These are phyloP conservation scores for Chondrilla cf. caribensis DNA, from an alignment of 37 sponge, comb jelly and placozoan species.

Conservation along the genomic window DNA sequence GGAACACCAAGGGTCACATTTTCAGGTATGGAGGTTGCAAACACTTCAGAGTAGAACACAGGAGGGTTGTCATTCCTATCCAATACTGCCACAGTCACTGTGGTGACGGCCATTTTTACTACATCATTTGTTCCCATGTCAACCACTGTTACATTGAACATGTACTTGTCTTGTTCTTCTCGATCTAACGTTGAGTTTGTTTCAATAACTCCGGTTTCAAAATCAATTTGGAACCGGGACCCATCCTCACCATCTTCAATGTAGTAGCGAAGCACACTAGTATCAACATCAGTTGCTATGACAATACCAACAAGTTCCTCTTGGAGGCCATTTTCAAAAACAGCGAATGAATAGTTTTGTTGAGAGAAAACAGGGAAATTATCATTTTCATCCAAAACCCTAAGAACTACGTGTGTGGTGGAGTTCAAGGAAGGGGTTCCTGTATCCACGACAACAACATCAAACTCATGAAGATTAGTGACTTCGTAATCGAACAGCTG, in stretches of 20 bases:
- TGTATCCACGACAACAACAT: constrained; percentile 23
- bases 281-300: constrained; percentile 52
- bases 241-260: constrained; percentile 37
- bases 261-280: constrained; percentile 37
- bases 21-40: constrained; percentile 33
- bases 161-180: constrained; percentile 15
- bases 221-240: constrained; percentile 41
- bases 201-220: background rate
- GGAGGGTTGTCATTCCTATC: constrained; percentile 69
- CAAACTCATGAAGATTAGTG: background rate
- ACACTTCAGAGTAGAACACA: constrained; percentile 30
- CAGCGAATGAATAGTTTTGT: constrained; percentile 9
- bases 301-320: constrained; percentile 35
- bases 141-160: constrained; percentile 33
- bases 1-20: background rate
- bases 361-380: constrained; percentile 37
- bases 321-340: constrained; percentile 44
- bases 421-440: background rate
- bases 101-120: constrained; percentile 28
- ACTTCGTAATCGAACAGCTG: constrained; percentile 11
- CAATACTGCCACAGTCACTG: constrained; percentile 29
- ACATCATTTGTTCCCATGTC: constrained; percentile 37
- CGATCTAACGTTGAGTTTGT: constrained; percentile 37
- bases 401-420: constrained; percentile 24
- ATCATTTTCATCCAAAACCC: constrained; percentile 57